Conservation (phyloP, 2,113 vertebrate species). For the Plecturocebus donacophilus region DNA sequence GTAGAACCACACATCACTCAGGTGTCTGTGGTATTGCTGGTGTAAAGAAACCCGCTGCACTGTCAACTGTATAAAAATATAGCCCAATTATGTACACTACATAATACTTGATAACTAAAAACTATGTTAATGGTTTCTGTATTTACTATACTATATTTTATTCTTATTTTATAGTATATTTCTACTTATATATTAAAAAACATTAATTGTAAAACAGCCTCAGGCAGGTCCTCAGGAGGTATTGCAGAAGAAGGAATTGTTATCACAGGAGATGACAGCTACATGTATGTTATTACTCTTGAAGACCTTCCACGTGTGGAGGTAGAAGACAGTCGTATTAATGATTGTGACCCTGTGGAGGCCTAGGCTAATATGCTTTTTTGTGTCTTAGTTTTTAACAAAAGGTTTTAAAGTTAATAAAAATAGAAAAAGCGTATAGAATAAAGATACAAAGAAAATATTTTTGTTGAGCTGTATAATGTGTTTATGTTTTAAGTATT, state of each 20-base stretch:
- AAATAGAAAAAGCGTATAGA: neutral
- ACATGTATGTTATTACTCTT: neutral
- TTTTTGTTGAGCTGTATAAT: neutral
- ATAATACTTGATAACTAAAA: neutral
- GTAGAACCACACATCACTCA: neutral
- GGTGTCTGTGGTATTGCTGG: neutral
- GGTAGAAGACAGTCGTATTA: neutral
- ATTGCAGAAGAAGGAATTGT: neutral
- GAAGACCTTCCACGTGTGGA: neutral
- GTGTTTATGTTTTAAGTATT: neutral
- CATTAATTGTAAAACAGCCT: neutral
- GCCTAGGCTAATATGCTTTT: neutral
- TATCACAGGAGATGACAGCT: neutral
- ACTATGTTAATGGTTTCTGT: neutral
- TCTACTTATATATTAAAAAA: neutral
- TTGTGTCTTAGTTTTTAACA: no score
- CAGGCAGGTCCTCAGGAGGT: neutral
- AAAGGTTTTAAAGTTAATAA: neutral
- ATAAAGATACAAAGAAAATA: neutral
- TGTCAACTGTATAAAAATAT: neutral
- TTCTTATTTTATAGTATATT: neutral
- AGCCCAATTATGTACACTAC: neutral
- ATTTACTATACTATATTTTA: neutral
- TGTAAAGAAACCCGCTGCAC: neutral
- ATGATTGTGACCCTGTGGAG: neutral